Conservation (phyloP, 2,113 vertebrate genomes). For the Anoura caudifer region DNA sequence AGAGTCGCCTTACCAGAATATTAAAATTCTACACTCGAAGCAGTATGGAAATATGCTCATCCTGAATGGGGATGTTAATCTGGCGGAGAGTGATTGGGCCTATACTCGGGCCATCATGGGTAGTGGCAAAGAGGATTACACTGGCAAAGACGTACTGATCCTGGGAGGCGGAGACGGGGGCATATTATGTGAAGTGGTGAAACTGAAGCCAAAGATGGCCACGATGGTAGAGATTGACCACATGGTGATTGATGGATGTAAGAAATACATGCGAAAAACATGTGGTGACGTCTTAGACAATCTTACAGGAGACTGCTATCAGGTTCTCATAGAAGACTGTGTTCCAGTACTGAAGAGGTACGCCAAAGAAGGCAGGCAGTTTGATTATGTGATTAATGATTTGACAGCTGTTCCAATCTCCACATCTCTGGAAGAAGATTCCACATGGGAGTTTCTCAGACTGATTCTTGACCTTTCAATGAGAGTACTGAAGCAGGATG, state of each 20-base stretch:
- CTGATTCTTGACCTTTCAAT: conserved; percentile 98
- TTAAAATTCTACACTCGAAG: conserved; percentile 95
- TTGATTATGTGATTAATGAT: conserved; percentile 99
- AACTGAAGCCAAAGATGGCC: conserved; percentile 99
- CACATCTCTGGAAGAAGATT: conserved; percentile 97
- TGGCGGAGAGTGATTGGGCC: conserved; percentile 95
- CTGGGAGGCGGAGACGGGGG: conserved; percentile 97
- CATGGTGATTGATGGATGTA: conserved; percentile 97
- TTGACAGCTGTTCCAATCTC: conserved; percentile 97
- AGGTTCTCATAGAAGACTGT: conserved; percentile 97
- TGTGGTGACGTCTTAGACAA: conserved; percentile 95
- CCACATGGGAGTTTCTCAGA: conserved; percentile 95
- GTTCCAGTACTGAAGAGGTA: conserved; percentile 96
- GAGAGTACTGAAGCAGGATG: conserved; percentile 92
- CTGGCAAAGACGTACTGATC: conserved; percentile 96
- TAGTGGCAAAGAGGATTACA: conserved; percentile 91
- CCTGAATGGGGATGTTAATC: conserved; percentile 93
- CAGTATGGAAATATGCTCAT: conserved; percentile 98
- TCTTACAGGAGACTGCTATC: conserved; percentile 96
- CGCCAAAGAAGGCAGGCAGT: conserved; percentile 92
- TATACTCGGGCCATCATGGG: conserved; percentile 98
- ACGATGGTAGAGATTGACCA: conserved; percentile 99
- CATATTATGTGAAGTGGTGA: conserved; percentile 94
- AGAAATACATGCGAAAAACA: conserved; percentile 94
- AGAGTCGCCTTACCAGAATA: conserved; percentile 96